These are phyloP conservation scores for Thaumetopoea pityocampa DNA, from an alignment of 1,140 invertebrate species.

Conservation along the genomic window DNA sequence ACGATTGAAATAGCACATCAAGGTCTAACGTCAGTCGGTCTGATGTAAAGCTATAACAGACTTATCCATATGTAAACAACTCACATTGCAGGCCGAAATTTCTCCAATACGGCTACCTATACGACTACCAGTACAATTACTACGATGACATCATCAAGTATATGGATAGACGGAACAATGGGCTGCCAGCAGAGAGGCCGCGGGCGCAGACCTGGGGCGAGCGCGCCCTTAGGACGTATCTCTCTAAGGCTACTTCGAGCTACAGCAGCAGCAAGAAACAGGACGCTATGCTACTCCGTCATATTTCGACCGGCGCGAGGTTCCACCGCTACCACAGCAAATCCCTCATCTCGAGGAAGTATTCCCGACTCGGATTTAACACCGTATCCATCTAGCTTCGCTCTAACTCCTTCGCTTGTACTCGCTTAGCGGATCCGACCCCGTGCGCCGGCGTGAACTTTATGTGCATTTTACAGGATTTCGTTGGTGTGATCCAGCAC, in stretches of 20 bases:
- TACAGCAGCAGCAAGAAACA: slow-evolving; percentile 32
- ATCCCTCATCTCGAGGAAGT: slow-evolving; percentile 79
- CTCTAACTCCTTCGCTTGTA: slow-evolving; percentile 60
- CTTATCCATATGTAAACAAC: background rate
- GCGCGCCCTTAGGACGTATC: slow-evolving; percentile 83
- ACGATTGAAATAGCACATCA: no score
- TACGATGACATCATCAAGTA: slow-evolving; percentile 90
- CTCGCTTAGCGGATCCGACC: slow-evolving; percentile 51
- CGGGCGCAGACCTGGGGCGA: slow-evolving; percentile 89
- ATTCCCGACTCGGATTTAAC: slow-evolving; percentile 73
- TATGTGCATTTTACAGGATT: slow-evolving; percentile 66
- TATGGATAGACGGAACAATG: slow-evolving; percentile 84
- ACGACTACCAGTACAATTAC: slow-evolving; percentile 89
- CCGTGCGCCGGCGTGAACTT: slow-evolving; percentile 55
- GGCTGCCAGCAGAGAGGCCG: slow-evolving; percentile 81
- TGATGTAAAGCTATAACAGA: no score
- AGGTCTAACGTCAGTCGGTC: no score
- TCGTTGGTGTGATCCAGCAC: slow-evolving; percentile 52
- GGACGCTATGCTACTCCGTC: slow-evolving; percentile 72
- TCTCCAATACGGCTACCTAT: slow-evolving; percentile 88
- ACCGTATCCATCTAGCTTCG: slow-evolving; percentile 68
- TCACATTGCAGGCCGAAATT: slow-evolving; percentile 80
- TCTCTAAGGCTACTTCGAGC: slow-evolving; percentile 60
- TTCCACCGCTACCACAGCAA: slow-evolving; percentile 79
- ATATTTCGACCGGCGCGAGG: slow-evolving; percentile 75